Percentiles rank a stretch among this genome's conserved stretches.
These are phyloP conservation scores for Podarcis cretensis DNA, from an alignment of 2,113 vertebrate genomes.

Conservation along the genomic window DNA sequence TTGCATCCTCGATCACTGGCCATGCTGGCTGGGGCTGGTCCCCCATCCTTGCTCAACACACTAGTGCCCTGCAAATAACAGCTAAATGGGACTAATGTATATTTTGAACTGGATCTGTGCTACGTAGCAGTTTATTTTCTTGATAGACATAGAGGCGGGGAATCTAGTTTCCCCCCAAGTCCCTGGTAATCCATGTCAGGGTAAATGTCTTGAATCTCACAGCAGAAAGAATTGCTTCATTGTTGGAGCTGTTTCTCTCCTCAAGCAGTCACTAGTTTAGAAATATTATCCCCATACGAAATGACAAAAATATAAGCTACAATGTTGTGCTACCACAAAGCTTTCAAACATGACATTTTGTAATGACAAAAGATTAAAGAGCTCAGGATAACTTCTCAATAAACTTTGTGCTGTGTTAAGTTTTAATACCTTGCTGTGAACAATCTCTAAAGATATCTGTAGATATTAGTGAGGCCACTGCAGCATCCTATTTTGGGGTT, in stretches of 20 bases:
- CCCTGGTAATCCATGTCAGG: background rate
- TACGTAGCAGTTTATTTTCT: background rate
- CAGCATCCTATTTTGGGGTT: background rate
- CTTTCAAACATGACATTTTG: conserved; percentile 1
- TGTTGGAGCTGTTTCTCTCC: background rate
- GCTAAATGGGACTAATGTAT: too few species aligned
- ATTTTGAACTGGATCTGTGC: background rate
- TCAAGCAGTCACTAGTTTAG: background rate
- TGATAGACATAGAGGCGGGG: background rate
- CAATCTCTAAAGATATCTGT: background rate
- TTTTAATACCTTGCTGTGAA: background rate
- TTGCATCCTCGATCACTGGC: too few species aligned
- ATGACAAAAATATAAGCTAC: background rate
- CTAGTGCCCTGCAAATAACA: too few species aligned
- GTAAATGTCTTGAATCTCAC: background rate
- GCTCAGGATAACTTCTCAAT: background rate
- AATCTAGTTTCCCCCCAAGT: background rate
- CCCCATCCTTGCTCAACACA: too few species aligned
- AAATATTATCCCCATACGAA: background rate
- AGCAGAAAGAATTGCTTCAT: background rate
- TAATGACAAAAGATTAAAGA: background rate
- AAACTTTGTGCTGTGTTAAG: background rate
- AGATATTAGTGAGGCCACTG: background rate
- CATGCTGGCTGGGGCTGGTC: too few species aligned
- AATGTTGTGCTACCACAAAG: background rate